Base-by-base conservation (phyloP, 2,888 invertebrate genomes). In the Limnephilus auricula region DNA sequence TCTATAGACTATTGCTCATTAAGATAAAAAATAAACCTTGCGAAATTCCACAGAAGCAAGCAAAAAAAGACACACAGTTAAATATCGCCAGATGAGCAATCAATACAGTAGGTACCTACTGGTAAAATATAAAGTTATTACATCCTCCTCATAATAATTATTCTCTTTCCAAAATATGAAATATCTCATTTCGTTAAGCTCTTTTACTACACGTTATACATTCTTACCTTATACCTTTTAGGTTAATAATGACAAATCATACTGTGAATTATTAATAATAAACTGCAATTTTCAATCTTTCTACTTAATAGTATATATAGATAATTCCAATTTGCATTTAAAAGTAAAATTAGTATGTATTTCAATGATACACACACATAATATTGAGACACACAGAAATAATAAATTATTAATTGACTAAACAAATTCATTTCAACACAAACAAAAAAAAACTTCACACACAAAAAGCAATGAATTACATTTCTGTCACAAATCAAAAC, bases 171-270 rank as follows among this genome's bases (percentile, higher is more conserved):
- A 37, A 37, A 85, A 85, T 45, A 85, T 85, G 25, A 40, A 85
- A 85, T 85, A 45, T 85, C 40, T 85, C 85, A 85, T 40, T 40
- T 85, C 85, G n/a, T 85, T 85, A 85, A 85, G 85, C 85, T 85
- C 85, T 85, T 85, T 85, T 85, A 85, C n/a, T 45, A 85, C 45
- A 30, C 45, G 45, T 85, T 85, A 45, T 18, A 85, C 85, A 34
- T 25, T 85, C 40, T 85, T 40, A 40, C 40, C n/a, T n/a, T 84
- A 40, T 37, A 84, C 84, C 40, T 85, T 85, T 34, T 25, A 85
- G 85, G 85, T 85, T 25, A 40, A n/a, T 45, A 45, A 10, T 37
- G 15, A 37, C 85, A 34, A 85, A 85, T 85, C 85, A 85, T 65
- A 50, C 13, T 50, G 25, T 65, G 65, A 65, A 65, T 65, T 65